Percentiles rank a stretch among this genome's conserved stretches.
phyloP scores from a whole-genome alignment of 2,888 invertebrate genomes.

The Morpho helenor region DNA sequence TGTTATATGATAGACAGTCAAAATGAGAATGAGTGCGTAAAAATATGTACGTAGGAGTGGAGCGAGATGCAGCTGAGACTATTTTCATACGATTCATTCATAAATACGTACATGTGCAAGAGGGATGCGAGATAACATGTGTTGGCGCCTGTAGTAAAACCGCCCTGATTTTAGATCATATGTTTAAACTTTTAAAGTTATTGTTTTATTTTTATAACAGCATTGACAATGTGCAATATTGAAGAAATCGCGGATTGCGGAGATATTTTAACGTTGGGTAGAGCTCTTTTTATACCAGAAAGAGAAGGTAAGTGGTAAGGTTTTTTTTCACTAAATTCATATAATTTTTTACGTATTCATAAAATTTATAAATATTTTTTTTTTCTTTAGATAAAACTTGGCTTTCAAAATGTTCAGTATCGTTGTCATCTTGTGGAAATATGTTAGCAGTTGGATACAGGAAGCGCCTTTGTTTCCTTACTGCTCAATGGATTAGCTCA shows the following conservation, averaged over 20 bases:
- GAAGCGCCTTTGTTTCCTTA: conserved; percentile 61
- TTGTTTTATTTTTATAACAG: too few species aligned
- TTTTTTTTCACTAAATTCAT: not conserved
- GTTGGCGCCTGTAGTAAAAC: too few species aligned
- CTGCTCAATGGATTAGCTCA: conserved; percentile 69
- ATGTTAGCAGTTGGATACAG: conserved; percentile 60
- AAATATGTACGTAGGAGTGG: too few species aligned
- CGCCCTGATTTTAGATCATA: too few species aligned
- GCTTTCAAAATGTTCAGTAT: conserved; percentile 64
- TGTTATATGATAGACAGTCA: too few species aligned
- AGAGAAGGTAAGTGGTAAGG: conserved; percentile 62
- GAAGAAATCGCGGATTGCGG: conserved; percentile 81
- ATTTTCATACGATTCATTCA: too few species aligned
- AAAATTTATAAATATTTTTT: not conserved
- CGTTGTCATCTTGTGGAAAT: conserved; percentile 67
- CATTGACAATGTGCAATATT: conserved; percentile 70
- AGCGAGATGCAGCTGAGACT: too few species aligned
- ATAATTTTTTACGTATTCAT: not conserved
- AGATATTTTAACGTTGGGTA: conserved; percentile 78
- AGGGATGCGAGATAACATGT: too few species aligned
- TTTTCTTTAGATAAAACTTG: conserved; percentile 54
- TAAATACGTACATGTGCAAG: too few species aligned
- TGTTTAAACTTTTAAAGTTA: too few species aligned
- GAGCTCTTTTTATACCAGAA: conserved; percentile 78
- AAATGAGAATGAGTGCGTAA: too few species aligned